These are phyloP conservation scores for Cremastinae sp. DNA, from an alignment of 2,888 invertebrate genomes.

Conservation along the genomic window DNA sequence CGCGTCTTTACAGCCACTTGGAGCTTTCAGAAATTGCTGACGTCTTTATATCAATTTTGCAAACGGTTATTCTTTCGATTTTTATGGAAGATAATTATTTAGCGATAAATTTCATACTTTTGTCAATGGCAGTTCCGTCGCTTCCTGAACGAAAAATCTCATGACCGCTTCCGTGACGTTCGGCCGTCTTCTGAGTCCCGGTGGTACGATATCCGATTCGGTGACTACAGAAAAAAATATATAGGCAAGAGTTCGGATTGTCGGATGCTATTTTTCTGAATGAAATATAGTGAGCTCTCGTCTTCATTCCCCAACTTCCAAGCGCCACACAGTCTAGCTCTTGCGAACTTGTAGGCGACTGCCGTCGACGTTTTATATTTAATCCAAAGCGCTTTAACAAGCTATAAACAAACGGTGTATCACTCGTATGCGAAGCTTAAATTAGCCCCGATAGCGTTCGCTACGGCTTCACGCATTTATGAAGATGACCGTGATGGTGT, in stretches of 20 bases:
- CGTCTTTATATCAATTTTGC: slow-evolving; percentile 4
- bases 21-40: slow-evolving; percentile 27
- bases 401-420: slow-evolving; percentile 80
- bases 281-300: slow-evolving; percentile 15
- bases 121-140: not conserved
- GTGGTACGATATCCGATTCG: not conserved
- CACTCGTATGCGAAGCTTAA: slow-evolving; percentile 77
- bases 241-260: slow-evolving; percentile 13
- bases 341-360: slow-evolving; percentile 51
- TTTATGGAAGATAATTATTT: not conserved
- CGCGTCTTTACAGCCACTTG: slow-evolving; percentile 8
- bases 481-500: slow-evolving; percentile 73
- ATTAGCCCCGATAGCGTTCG: slow-evolving; percentile 79
- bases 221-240: slow-evolving; percentile 24
- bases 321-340: slow-evolving; percentile 79
- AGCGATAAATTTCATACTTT: no score
- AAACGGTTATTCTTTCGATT: slow-evolving; percentile 19
- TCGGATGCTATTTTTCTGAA: slow-evolving; percentile 8
- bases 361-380: slow-evolving; percentile 79
- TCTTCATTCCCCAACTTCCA: slow-evolving; percentile 59
- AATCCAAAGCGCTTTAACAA: slow-evolving; percentile 79
- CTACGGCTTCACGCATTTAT: slow-evolving; percentile 78
- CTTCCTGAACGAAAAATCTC: not conserved
- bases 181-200: not conserved
- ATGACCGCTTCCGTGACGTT: not conserved